These are phyloP conservation scores for Molothrus ater DNA, from an alignment of 2,797 vertebrate genomes.

Conservation along the genomic window DNA sequence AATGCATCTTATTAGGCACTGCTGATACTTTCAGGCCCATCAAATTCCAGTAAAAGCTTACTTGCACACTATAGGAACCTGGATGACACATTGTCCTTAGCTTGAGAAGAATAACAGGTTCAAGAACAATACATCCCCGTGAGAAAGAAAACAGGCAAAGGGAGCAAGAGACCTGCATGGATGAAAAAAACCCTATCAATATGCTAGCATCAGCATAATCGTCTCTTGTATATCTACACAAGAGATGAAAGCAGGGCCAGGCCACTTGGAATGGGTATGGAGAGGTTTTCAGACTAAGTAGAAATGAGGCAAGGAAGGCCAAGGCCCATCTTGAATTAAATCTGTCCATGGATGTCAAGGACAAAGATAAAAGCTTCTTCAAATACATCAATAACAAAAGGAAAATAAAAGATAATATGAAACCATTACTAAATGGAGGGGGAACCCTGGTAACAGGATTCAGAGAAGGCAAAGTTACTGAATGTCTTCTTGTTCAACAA, in stretches of 20 bases:
- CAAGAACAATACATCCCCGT: accelerated
- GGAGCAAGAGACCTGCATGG: not conserved
- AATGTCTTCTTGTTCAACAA: not conserved
- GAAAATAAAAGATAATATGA: not conserved
- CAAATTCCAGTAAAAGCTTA: not conserved
- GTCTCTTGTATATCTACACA: not conserved
- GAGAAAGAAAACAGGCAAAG: not conserved
- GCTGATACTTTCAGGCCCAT: not conserved
- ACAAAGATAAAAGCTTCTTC: not conserved
- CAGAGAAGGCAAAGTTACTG: not conserved
- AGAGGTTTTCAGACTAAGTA: not conserved
- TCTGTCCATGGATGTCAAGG: not conserved
- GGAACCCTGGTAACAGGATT: not conserved
- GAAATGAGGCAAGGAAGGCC: not conserved
- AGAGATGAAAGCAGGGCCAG: not conserved
- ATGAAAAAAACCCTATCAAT: not conserved
- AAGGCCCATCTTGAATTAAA: not conserved
- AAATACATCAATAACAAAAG: not conserved
- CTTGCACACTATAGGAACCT: not conserved
- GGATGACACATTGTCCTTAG: not conserved
- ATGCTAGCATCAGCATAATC: not conserved
- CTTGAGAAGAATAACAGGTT: not conserved
- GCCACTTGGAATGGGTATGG: not conserved
- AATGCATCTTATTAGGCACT: not conserved
- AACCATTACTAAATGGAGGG: not conserved